Conservation (phyloP, 2,888 invertebrate genomes). For the Xylota sylvarum region DNA sequence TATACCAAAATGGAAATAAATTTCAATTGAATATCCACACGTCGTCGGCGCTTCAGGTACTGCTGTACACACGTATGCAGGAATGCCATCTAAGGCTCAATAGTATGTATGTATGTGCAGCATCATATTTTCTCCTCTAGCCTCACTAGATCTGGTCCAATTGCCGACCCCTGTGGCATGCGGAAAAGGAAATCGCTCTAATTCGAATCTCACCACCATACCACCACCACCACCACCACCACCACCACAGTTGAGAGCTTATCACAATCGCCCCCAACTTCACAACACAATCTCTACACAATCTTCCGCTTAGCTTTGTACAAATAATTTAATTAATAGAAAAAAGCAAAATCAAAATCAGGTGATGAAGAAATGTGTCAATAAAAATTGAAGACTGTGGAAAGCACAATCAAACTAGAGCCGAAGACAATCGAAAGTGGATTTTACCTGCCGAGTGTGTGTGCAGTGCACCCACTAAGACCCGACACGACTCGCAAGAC, state of each 20-base stretch:
- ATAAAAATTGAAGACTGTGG: constrained; percentile 74
- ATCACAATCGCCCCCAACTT: constrained; percentile 41
- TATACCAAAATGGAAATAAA: constrained; percentile 66
- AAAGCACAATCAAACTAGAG: constrained; percentile 59
- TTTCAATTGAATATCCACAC: constrained; percentile 69
- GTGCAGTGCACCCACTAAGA: constrained; percentile 72
- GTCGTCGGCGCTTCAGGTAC: constrained; percentile 49
- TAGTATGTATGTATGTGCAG: constrained; percentile 21
- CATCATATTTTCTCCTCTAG: constrained; percentile 24
- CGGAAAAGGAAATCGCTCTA: constrained; percentile 60
- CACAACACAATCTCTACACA: constrained; percentile 13
- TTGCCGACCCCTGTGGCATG: constrained; percentile 57
- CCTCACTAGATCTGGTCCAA: constrained; percentile 42
- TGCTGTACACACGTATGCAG: constrained; percentile 6
- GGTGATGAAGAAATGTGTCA: constrained; percentile 76
- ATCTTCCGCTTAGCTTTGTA: constrained; percentile 44
- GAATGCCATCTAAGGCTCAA: constrained; percentile 20
- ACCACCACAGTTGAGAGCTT: too few species aligned
- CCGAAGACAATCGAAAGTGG: constrained; percentile 72
- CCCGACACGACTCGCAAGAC: constrained; percentile 13
- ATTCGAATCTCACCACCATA: too few species aligned
- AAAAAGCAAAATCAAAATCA: constrained; percentile 51
- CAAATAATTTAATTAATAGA: constrained; percentile 71
- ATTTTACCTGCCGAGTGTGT: constrained; percentile 39
- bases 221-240: too few species aligned